Base-by-base conservation (phyloP, 2,113 vertebrate genomes). In the Motacilla tschutschensis region DNA sequence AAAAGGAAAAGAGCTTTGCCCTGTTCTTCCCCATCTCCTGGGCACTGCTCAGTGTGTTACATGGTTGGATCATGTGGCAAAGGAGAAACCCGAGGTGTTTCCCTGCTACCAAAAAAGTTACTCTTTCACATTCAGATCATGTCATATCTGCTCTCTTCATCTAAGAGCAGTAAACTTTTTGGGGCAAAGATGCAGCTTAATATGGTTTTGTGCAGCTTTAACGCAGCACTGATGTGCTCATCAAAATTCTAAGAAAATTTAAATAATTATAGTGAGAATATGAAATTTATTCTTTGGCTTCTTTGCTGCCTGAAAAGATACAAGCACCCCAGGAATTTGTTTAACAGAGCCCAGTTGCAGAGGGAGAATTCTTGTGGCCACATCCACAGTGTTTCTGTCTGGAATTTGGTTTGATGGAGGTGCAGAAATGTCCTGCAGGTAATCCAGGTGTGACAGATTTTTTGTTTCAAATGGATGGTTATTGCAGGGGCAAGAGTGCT, bases 281-380 rank as follows among this genome's bases (percentile, higher is more conserved):
- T 29, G 33, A 70, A 35, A 5, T 6, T 41, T 85, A n/a, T 87
- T 60, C 31, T 63, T 73, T 64, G 35, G 1, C 6, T 74, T 50
- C 16, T 47, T 75, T 63, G 24, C 28, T 41, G 14, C 17, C 31
- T 63, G 70, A 33, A 9, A 72, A 82, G 44, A 57, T 70, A 22
- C 35, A 90, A 65, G 47, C 18, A 29, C 35, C 33, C 17, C 35
- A 74, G 65, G 62, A 78, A 89, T 91, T 64, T 84, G 9, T 58
- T 90, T 73, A 90, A 80, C 0, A 1, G 33, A 15, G 4, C 21
- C n/a, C 3, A 4, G 5, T 64, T 65, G 55, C 47, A 63, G 51
- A 47, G 20, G 14, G 14, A 43, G 6, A 25, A 6, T 83, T 80
- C n/a, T 58, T 41, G 22, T 2, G 2, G 76, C n/a, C 60, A 53